These are phyloP conservation scores for Linyphia triangularis DNA, from an alignment of 2,888 invertebrate species.

Conservation along the genomic window DNA sequence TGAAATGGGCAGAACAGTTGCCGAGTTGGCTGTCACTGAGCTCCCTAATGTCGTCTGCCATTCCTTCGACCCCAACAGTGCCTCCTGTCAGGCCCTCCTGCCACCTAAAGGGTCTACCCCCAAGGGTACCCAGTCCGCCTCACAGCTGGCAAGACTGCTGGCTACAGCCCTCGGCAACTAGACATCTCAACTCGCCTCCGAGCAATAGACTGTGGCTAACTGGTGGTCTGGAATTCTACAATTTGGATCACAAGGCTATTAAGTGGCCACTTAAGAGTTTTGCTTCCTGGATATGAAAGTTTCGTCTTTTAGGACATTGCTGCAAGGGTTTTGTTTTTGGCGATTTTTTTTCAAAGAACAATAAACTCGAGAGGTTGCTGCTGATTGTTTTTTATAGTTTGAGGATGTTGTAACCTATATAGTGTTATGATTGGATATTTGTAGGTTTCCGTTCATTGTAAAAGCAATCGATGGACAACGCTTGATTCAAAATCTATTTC, in stretches of 20 bases:
- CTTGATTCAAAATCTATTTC: background rate
- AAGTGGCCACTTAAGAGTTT: background rate
- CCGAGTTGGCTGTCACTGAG: constrained; percentile 76
- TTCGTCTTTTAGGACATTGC: constrained; percentile 23
- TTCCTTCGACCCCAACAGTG: constrained; percentile 74
- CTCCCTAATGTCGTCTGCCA: constrained; percentile 76
- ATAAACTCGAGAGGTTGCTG: background rate
- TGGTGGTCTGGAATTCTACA: constrained; percentile 4
- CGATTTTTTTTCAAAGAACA: background rate
- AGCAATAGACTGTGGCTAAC: background rate
- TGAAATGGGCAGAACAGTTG: constrained; percentile 67
- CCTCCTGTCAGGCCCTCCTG: constrained; percentile 74
- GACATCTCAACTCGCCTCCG: background rate
- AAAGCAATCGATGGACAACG: background rate
- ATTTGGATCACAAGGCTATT: constrained; percentile 20
- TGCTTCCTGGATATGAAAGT: constrained; percentile 37
- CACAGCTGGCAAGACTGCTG: constrained; percentile 73
- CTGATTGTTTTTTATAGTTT: background rate
- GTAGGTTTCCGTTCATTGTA: background rate
- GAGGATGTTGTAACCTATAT: background rate
- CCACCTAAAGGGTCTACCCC: constrained; percentile 75
- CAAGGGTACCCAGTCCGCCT: constrained; percentile 72
- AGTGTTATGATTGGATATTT: background rate
- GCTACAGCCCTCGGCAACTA: constrained; percentile 70
- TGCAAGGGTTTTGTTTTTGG: constrained; percentile 7